phyloP scores from a whole-genome alignment of 2,888 invertebrate genomes.

The Mythimna albipuncta region DNA sequence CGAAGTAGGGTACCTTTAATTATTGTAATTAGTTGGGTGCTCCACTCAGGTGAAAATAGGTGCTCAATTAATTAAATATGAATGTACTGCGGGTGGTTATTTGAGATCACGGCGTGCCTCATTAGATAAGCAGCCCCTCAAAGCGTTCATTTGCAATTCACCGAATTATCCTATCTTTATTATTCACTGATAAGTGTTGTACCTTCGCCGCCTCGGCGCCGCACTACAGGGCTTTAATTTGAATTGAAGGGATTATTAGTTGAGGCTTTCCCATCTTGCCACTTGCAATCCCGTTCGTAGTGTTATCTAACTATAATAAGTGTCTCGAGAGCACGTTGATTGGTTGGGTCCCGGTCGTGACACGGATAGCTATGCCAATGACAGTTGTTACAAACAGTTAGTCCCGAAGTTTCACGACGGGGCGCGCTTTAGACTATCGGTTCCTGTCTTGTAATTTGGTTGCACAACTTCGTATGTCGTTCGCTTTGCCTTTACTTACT shows the following conservation, averaged over 20 bases:
- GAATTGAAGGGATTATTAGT: constrained; percentile 23
- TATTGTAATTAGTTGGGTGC: constrained; percentile 41
- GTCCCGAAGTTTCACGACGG: constrained; percentile 6
- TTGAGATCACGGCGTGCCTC: constrained; percentile 36
- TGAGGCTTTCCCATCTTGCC: background rate
- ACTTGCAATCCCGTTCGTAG: constrained; percentile 5
- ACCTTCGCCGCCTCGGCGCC: constrained; percentile 21
- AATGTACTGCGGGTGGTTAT: constrained; percentile 35
- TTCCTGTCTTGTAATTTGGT: constrained; percentile 7
- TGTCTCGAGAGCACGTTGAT: background rate
- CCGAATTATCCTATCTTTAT: constrained; percentile 51
- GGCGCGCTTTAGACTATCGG: constrained; percentile 4
- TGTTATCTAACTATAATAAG: constrained; percentile 19
- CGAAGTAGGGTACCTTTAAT: constrained; percentile 24
- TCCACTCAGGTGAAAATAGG: constrained; percentile 48
- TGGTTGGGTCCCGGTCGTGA: constrained; percentile 5
- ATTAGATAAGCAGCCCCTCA: constrained; percentile 50
- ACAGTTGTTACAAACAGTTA: constrained; percentile 20
- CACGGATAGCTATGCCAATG: constrained; percentile 19
- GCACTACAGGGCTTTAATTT: constrained; percentile 11
- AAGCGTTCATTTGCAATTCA: constrained; percentile 52
- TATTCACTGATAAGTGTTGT: constrained; percentile 47
- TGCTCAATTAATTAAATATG: constrained; percentile 54
- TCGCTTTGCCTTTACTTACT: background rate
- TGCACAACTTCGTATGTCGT: constrained; percentile 2